phyloP scores from a whole-genome alignment of 2,113 vertebrate genomes.

The Malurus alboscapulatus region DNA sequence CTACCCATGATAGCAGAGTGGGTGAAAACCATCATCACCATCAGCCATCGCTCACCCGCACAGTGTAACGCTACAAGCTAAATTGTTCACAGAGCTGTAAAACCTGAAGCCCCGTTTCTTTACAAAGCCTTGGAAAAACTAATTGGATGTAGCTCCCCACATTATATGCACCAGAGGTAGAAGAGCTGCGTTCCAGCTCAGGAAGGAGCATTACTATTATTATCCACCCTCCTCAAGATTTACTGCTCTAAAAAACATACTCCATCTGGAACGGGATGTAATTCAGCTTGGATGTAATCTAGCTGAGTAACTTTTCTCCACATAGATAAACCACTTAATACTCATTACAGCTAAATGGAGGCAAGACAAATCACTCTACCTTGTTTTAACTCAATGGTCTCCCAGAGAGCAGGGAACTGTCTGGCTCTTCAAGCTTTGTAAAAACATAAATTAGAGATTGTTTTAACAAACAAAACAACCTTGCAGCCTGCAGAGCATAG shows the following conservation, averaged over 20 bases:
- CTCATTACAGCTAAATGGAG: constrained; percentile 53
- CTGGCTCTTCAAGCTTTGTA: constrained; percentile 5
- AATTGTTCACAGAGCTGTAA: neutral
- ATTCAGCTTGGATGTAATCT: constrained; percentile 49
- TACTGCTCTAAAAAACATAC: constrained; percentile 37
- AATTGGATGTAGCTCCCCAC: neutral
- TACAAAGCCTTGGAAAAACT: constrained; percentile 4
- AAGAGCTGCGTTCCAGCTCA: neutral
- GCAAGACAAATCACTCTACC: constrained; percentile 43
- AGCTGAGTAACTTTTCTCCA: constrained; percentile 45
- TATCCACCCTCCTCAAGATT: constrained; percentile 37
- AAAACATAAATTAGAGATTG: constrained; percentile 32
- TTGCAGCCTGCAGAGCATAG: neutral
- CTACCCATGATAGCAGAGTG: accelerated
- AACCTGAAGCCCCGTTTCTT: neutral
- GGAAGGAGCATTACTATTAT: constrained; percentile 3
- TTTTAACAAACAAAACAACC: constrained; percentile 37
- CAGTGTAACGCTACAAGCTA: neutral
- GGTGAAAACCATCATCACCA: neutral
- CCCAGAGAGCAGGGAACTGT: neutral
- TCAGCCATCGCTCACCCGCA: neutral
- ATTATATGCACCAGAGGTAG: neutral
- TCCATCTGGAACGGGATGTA: constrained; percentile 28
- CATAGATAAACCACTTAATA: constrained; percentile 60
- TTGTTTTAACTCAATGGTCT: constrained; percentile 25